Base-by-base conservation (phyloP, 2,888 invertebrate species). In the Chrysolina haemoptera region DNA sequence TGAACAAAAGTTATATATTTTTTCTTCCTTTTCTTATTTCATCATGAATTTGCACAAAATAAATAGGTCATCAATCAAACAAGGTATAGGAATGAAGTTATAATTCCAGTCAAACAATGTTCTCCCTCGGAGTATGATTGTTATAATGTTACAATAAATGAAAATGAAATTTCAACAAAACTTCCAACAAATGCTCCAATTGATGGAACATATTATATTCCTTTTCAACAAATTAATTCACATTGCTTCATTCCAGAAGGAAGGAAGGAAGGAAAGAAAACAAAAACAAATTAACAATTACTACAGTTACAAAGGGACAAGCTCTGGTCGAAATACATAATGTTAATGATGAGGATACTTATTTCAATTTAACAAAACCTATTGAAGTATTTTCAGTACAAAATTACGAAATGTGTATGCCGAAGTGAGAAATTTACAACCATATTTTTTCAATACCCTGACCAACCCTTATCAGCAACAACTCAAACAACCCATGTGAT, bases 401-500 rank as follows among this genome's bases (percentile, higher is more conserved):
- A 12, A 20, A 62, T 6, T 62, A 22, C 12, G 62, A 62, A 22
- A 14, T n/a, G 1, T 27, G 10, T 10, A 27, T 10, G 35, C 27
- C 0, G 22, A 62, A 62, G 20, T 22, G 1, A 62, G 22, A 20
- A 35, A 62, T 27, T 62, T 27, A 2, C 9, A 50, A 16, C 16
- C 50, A n/a, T 50, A 50, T 8, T 22, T n/a, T 48, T 66, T 27
- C 65, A 66, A 12, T 66, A 66, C 11, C 14, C 65, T 50, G 27
- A 27, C 20, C 22, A 55, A 14, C 43, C 62, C 40, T 20, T n/a
- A 16, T 59, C 43, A 9, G 16, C 59, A 9, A 68, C 62, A 8
- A 43, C 62, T 12, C 27, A 70, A 46, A 70, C 63, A 6, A 48
- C 10, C 2, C 46, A 70, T 35, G 18, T 20, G 46, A 62, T 69